Evolutionary conservation across 2,113 vertebrate genomes (phyloP).

Genomic region (Grammatotria lemairii): DNA sequence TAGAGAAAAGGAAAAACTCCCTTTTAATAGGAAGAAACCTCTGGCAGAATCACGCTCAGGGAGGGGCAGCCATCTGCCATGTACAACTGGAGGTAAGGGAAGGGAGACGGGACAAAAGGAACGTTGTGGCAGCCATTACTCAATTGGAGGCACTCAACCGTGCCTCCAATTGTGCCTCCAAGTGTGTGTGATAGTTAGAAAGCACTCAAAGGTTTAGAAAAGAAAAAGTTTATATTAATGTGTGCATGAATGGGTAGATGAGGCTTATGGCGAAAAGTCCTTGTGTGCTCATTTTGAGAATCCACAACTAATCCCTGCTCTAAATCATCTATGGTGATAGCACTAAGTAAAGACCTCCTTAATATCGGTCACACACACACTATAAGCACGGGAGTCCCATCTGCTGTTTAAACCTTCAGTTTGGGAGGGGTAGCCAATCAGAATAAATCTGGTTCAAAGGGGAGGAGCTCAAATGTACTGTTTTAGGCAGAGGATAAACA

Average conservation of each 20-base stretch:
- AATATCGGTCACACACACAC: accelerated
- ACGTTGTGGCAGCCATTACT: background rate
- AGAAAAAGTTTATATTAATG: background rate
- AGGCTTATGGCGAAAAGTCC: background rate
- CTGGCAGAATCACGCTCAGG: background rate
- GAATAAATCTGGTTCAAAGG: background rate
- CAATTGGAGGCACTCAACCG: background rate
- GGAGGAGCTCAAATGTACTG: background rate
- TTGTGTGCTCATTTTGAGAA: background rate
- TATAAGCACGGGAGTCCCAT: background rate
- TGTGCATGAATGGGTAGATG: background rate
- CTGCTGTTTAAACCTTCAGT: background rate
- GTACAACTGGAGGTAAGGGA: background rate
- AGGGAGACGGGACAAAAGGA: background rate
- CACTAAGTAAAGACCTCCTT: background rate
- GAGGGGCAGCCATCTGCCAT: background rate
- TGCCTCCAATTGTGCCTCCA: background rate
- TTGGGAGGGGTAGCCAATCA: background rate
- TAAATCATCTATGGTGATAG: background rate
- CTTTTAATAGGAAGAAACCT: background rate
- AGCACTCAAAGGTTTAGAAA: background rate
- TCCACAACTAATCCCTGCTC: background rate
- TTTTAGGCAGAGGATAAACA: background rate
- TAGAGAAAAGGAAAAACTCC: background rate
- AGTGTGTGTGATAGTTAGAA: background rate